Evolutionary conservation across 1,140 invertebrate genomes (phyloP), one percentile per base, ranked within the genome.

Genomic region (Teleogryllus occipitalis): DNA sequence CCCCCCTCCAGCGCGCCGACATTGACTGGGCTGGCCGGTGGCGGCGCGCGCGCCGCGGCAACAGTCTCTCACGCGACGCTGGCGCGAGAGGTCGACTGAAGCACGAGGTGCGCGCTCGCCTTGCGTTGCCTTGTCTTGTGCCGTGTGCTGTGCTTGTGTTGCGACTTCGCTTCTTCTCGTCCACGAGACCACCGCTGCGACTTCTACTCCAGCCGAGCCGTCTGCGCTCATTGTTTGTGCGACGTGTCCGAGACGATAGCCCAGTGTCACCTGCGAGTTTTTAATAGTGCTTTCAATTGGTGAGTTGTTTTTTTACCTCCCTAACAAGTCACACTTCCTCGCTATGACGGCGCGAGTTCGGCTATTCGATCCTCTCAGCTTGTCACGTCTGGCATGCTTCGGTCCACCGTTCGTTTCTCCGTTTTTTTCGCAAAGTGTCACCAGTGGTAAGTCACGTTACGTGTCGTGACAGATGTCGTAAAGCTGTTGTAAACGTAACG

Each of bases 1-100:
- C 48, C 72, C 80, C 77, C 80, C 80, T 78, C 80, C 76, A 49
- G 8, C 74, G 14, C 22, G 27, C 54, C 76, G 78, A 78, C 78
- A 78, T 78, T 78, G 78, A 78, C 78, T 72, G 78, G 10, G 74
- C 14, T 10, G 12, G 74, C 12, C n/a, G 54, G 54, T 14, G 54
- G 18, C 54, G 54, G 54, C 54, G 54, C 54, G 10, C 54, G 54
- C 54, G 18, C 27, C 27, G 10, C 54, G 18, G 54, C 2, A 39
- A 39, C 54, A 65, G 54, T 65, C 18, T 10, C 54, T 65, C 54
- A 65, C 54, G 54, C 54, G 54, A 65, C 54, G 18, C 18, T 65
- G 54, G 54, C 54, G 54, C 54, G 54, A 18, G 54, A 14, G 54
- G 54, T 39, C 27, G 27, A 39, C 27, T 39, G 27, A 39, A 39